These are phyloP conservation scores for Heliconius himera DNA, from an alignment of 1,140 invertebrate species.

Conservation along the genomic window DNA sequence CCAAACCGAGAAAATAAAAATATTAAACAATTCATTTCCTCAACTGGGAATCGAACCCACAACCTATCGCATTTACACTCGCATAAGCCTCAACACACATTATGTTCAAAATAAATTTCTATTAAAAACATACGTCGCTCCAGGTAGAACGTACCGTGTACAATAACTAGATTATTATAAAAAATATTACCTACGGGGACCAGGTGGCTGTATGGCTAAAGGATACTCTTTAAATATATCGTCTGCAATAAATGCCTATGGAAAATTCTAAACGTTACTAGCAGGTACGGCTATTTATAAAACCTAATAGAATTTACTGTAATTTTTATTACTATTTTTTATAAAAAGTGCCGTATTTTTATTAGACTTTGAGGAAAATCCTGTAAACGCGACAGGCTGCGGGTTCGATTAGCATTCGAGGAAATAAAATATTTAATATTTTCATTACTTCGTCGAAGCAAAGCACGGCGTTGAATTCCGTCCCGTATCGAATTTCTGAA, in stretches of 20 bases:
- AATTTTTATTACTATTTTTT: neutral
- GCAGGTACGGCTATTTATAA: neutral
- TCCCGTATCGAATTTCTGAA: no score
- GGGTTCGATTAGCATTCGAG: no score
- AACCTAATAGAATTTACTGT: neutral
- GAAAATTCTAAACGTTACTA: neutral
- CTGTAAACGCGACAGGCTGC: no score
- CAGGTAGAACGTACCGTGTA: neutral
- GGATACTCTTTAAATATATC: conserved; percentile 9
- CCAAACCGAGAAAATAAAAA: no score
- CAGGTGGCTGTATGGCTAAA: conserved; percentile 4
- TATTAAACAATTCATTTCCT: neutral
- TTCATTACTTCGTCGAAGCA: neutral
- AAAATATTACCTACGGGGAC: neutral
- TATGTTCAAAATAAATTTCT: neutral
- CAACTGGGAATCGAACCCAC: neutral
- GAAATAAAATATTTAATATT: no score
- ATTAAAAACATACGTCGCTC: neutral
- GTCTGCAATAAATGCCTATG: neutral
- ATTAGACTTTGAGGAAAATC: no score
- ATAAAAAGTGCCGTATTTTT: neutral
- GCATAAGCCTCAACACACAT: neutral
- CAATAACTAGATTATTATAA: neutral
- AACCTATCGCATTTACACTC: neutral
- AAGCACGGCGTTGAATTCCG: no score